These are phyloP conservation scores for Dasyurus viverrinus DNA, from an alignment of 2,113 vertebrate species.

Conservation along the genomic window DNA sequence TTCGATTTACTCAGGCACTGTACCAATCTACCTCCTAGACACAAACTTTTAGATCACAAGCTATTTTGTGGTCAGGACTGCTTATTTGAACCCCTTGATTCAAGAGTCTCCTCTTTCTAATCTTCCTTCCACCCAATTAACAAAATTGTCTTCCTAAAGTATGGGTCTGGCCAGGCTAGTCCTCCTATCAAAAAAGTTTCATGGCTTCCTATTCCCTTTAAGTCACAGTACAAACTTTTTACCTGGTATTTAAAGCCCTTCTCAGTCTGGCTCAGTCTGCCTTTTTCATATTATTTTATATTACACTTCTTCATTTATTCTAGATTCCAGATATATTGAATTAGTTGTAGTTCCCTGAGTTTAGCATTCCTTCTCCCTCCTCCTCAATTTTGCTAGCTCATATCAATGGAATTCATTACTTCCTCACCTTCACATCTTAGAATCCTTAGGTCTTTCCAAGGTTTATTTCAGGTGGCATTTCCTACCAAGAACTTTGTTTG, in stretches of 20 bases:
- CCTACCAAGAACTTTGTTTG: not conserved
- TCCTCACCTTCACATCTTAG: not conserved
- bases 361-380: not conserved
- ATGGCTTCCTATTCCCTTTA: no score
- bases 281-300: not conserved
- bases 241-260: not conserved
- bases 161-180: not conserved
- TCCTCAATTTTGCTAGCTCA: not conserved
- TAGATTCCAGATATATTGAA: not conserved
- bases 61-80: no score
- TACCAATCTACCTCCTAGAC: no score
- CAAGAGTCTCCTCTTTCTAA: not conserved
- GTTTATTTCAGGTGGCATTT: not conserved
- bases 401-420: not conserved
- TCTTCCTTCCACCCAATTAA: not conserved
- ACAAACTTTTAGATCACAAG: no score
- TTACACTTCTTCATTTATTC: not conserved
- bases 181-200: no score
- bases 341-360: not conserved
- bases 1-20: no score
- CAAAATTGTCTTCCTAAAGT: not conserved
- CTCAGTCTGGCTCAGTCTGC: not conserved
- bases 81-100: no score
- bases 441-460: not conserved
- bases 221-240: not conserved